phyloP scores from a whole-genome alignment of 2,113 vertebrate genomes.

The Nycticorax nycticorax region DNA sequence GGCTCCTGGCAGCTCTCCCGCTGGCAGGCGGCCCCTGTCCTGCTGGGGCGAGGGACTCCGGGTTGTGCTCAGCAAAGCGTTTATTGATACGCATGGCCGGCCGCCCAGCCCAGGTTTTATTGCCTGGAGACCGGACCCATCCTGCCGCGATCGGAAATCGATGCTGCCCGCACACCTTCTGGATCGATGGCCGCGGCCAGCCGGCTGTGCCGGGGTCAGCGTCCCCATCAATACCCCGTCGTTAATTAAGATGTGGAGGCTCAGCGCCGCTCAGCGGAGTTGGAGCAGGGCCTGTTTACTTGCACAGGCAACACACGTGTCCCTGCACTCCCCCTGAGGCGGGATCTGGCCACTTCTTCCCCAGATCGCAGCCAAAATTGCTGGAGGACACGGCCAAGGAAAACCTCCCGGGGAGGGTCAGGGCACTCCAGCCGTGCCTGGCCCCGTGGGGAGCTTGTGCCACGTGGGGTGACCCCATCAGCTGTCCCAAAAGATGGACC shows the following conservation, averaged over 20 bases:
- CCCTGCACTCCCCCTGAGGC: not conserved
- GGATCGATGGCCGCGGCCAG: constrained; percentile 56
- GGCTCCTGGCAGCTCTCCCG: not conserved
- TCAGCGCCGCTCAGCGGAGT: not conserved
- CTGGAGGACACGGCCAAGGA: not conserved
- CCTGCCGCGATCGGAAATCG: constrained; percentile 59
- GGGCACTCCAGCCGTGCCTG: not conserved
- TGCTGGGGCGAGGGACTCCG: not conserved
- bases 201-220: not conserved
- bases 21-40: not conserved
- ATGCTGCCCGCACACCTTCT: not conserved
- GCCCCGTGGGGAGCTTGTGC: not conserved
- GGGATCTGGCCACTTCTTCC: not conserved
- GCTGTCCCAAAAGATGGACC: not conserved
- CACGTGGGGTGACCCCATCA: not conserved
- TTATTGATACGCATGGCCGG: constrained; percentile 34
- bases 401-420: not conserved
- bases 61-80: constrained; percentile 2
- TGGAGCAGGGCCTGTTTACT: constrained; percentile 41
- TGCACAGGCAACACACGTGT: not conserved
- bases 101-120: constrained; percentile 58
- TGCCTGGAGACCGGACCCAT: constrained; percentile 66
- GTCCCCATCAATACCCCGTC: constrained; percentile 38
- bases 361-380: not conserved
- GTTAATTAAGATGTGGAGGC: constrained; percentile 78